Base-by-base conservation (phyloP, 1,140 invertebrate species). In the Stegodyphus dumicola region DNA sequence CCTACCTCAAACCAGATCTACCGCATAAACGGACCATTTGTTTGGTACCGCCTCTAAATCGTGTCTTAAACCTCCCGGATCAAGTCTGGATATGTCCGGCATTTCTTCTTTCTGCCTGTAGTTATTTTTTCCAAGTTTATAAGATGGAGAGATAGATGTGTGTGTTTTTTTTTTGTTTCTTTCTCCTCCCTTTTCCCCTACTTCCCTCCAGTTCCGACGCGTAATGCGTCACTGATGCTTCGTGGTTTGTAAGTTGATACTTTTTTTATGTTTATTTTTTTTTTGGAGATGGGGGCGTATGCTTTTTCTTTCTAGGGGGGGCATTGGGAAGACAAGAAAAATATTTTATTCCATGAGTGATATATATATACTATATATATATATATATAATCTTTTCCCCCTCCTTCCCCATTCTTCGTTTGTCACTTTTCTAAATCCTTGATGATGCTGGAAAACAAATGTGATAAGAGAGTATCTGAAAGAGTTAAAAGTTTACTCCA, bases 21-120 rank as follows among this genome's bases (percentile, higher is more conserved):
- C 33, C 81, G 81, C 81, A 85, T 85, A 85, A 85, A 85, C 71
- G 81, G 52, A 67, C 81, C 81, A 85, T 85, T 85, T 85, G 81
- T 85, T 85, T 85, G 65, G 73, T 54, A 54, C 56, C 7, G 65
- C 51, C 51, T 7, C 81, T 85, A 85, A 85, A 85, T 85, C 81
- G 81, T 54, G 10, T 13, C 48, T 18, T 76, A 85, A 67, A 69
- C 56, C 80, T 66, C 81, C 66, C 52, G 81, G 81, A 85, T 85
- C 81, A 85, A 33, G 15, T 18, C 48, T 77, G 53, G 73, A 85
- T 85, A 67, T 85, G 81, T 85, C 81, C 81, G 56, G 80, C 70
- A 18, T 67, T 11, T 52, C 33, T 51, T 65, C 52, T 18, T 11
- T 67, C 11, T 78, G 15, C n/a, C 66, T 18, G 52, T 7, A n/a